Base-by-base conservation (phyloP, 2,113 vertebrate genomes). In the Scophthalmus maximus region DNA sequence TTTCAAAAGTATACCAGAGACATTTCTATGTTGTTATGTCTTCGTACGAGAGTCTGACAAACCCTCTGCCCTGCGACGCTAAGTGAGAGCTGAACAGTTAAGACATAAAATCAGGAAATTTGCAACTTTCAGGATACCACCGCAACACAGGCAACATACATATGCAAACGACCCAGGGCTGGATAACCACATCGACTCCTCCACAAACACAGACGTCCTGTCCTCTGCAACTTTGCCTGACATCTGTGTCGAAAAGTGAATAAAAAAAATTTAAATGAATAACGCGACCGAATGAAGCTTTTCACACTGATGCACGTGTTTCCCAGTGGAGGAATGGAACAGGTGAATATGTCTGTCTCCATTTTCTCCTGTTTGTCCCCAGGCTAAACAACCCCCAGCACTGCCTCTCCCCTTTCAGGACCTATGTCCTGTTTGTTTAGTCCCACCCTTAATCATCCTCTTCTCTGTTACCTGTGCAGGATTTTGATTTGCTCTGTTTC, bases 401-500 rank as follows among this genome's bases (percentile, higher is more conserved):
- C 49, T 8, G 11, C 78, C 77, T 72, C 78, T 77, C 87, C 85
- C 47, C 73, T 46, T 86, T 49, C 81, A 87, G 80, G 83, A 79
- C 86, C 64, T 68, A 65, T 49, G 82, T 92, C 90, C 91, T 91
- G 91, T 92, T 93, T 87, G 73, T 62, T 61, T 18, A 44, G 74
- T 74, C 80, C 78, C 79, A 69, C 84, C 89, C 82, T 34, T 18
- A 26, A 68, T 49, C 49, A 79, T 83, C 59, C 53, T 59, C 32
- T 36, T 68, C 68, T 55, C 68, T 58, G 81, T 78, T 78, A 67
- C 75, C 85, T 91, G 83, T 89, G 85, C 82, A 83, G 61, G 65
- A 87, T 93, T 92, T 68, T 94, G 93, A 94, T 93, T 94, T 92
- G 87, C 84, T 86, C 46, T 34, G 44, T 47, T 11, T 65, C 15